These are phyloP conservation scores for Drosophila subobscura DNA, from an alignment of 1,140 invertebrate species.

Conservation along the genomic window DNA sequence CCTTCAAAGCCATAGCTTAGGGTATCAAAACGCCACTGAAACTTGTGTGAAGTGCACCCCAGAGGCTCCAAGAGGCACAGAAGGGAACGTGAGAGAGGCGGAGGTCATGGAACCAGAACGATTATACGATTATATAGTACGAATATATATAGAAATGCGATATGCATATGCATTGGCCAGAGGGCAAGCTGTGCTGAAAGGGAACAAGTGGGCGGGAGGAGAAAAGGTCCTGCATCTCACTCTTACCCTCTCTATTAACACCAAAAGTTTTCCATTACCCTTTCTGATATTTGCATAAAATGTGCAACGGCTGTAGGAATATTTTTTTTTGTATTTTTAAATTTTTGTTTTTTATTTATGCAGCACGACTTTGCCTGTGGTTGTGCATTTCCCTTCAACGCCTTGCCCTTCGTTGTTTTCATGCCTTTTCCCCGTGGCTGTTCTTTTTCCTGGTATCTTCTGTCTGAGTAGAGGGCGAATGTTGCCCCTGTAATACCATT, in stretches of 20 bases:
- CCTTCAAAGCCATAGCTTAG: too few species aligned
- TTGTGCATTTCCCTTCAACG: slow-evolving; percentile 4
- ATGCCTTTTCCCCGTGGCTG: slow-evolving; percentile 16
- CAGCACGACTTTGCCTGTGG: slow-evolving; percentile 8
- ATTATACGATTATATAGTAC: background rate
- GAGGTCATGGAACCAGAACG: background rate
- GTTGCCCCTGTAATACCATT: slow-evolving; percentile 42
- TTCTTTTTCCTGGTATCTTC: slow-evolving; percentile 1
- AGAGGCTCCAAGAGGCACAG: too few species aligned
- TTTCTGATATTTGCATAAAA: slow-evolving; percentile 66
- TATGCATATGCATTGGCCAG: slow-evolving; percentile 32
- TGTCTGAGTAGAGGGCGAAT: slow-evolving; percentile 10
- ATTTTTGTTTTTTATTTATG: slow-evolving; percentile 40
- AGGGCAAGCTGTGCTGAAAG: slow-evolving; percentile 7
- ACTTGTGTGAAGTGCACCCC: too few species aligned
- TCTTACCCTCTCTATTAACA: slow-evolving; percentile 47
- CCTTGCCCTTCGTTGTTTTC: slow-evolving; percentile 15
- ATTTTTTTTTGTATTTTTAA: slow-evolving; percentile 37
- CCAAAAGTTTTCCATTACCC: slow-evolving; percentile 33
- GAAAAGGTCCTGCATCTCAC: background rate
- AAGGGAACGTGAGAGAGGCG: too few species aligned
- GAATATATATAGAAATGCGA: background rate
- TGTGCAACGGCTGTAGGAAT: slow-evolving; percentile 52
- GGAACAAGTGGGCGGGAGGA: background rate
- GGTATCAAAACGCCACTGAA: too few species aligned